These are phyloP conservation scores for Tauraco hartlaubi DNA, from an alignment of 2,797 vertebrate species.

Conservation along the genomic window DNA sequence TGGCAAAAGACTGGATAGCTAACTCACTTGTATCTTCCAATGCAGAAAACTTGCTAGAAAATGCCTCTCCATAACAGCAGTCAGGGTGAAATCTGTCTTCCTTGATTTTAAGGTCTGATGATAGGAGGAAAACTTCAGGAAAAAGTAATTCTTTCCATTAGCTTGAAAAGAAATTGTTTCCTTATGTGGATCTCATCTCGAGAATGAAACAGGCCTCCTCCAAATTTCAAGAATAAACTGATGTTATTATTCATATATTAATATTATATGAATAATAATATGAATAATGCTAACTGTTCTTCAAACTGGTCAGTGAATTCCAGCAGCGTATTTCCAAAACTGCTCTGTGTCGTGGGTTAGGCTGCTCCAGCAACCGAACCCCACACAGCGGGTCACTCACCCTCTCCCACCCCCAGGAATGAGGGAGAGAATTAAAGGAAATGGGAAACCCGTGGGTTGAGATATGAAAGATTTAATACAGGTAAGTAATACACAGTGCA, in stretches of 20 bases:
- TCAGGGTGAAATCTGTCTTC: neutral
- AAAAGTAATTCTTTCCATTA: neutral
- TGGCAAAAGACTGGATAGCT: neutral
- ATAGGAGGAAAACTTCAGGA: neutral
- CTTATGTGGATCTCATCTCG: neutral
- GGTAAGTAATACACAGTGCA: no score
- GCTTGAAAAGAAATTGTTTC: neutral
- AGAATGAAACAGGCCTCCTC: neutral
- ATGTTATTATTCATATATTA: neutral
- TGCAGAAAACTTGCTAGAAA: neutral
- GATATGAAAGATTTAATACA: no score
- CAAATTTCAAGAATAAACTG: neutral
- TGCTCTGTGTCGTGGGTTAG: no score
- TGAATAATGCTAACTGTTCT: neutral
- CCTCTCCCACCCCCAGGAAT: no score
- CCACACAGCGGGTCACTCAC: no score
- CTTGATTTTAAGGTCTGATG: neutral
- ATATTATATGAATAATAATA: no score
- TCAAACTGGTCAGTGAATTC: neutral
- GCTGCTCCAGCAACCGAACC: no score
- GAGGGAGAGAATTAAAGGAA: no score
- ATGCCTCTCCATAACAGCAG: neutral
- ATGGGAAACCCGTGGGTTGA: no score
- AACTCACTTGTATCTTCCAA: neutral
- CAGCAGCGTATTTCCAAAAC: rapidly evolving